A percentile compares a stretch with the other conserved stretches of the same genome.
These are phyloP conservation scores for Dyspetes luteomarginatus DNA, from an alignment of 2,888 invertebrate species.

Conservation along the genomic window DNA sequence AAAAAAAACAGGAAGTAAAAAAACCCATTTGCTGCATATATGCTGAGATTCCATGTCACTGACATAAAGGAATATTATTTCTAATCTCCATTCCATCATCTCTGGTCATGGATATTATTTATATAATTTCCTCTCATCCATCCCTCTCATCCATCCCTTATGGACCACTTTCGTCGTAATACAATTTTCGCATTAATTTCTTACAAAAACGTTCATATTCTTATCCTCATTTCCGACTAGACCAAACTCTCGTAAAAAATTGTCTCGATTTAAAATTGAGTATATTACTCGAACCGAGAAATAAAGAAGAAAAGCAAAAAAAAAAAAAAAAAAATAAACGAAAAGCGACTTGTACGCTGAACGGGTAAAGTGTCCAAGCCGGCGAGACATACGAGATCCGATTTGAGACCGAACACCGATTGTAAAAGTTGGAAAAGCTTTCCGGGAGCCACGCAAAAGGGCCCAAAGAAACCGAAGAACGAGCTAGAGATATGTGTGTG, in stretches of 20 bases:
- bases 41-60: not conserved
- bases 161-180: not conserved
- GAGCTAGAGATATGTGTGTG: conserved; percentile 7
- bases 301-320: no score
- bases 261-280: conserved; percentile 7
- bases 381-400: conserved; percentile 40
- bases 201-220: no score
- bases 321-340: no score
- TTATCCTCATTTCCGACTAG: not conserved
- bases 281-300: no score
- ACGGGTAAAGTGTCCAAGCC: not conserved
- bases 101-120: not conserved
- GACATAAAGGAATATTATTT: not conserved
- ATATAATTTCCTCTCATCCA: not conserved
- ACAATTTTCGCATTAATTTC: no score
- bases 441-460: conserved; percentile 1
- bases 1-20: no score
- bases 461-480: not conserved
- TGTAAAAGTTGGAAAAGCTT: conserved; percentile 44
- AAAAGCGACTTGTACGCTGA: not conserved
- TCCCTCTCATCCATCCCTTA: no score
- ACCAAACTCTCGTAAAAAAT: not conserved
- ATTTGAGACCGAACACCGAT: conserved; percentile 47
- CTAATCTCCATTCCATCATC: not conserved
- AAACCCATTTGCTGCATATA: not conserved